Base-by-base conservation (phyloP, 2,888 invertebrate species). In the Tillus elongatus region DNA sequence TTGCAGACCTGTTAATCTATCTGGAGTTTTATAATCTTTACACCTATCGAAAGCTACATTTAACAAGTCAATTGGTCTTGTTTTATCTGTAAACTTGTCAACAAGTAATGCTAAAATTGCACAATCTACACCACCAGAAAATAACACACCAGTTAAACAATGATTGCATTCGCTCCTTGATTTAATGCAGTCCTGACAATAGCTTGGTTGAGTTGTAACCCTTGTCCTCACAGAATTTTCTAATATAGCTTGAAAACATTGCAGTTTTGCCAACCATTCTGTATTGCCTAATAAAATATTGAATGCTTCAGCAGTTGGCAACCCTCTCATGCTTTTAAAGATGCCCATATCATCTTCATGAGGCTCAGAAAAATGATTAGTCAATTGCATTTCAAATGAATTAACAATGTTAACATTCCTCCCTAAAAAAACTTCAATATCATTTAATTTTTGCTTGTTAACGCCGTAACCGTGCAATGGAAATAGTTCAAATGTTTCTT, bases 111-210 rank as follows among this genome's bases (percentile, higher is more conserved):
- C 86, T 46, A 98, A 64, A 49, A 96, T 76, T n/a, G 92, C 80
- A 41, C 95, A 96, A 66, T 98, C 98, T 26, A 98, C 71, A 10
- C 96, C 96, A 27, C 97, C 98, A 44, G 97, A 97, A 70, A 96
- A 97, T 47, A 95, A 69, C 38, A 98, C 69, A 10, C 63, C 65
- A 16, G 56, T 51, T 37, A 51, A 37, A 3, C 67, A 47, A 51
- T 72, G 72, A 30, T 44, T 41, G 42, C 72, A 72, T 8, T 32
- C 19, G 10, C 11, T 33, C 37, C 43, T 41, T 36, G 54, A 49
- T 43, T 49, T 50, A 24, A 76, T 57, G 56, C 84, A 84, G 33
- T 65, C 53, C 51, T 69, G 71, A 56, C 85, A 85, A 55, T 64
- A 73, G 31, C 70, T 64, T 30, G 79, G 79, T 41, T 79, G 78